Evolutionary conservation across 2,888 invertebrate species (phyloP).

Genomic region (Phorcus lineatus): DNA sequence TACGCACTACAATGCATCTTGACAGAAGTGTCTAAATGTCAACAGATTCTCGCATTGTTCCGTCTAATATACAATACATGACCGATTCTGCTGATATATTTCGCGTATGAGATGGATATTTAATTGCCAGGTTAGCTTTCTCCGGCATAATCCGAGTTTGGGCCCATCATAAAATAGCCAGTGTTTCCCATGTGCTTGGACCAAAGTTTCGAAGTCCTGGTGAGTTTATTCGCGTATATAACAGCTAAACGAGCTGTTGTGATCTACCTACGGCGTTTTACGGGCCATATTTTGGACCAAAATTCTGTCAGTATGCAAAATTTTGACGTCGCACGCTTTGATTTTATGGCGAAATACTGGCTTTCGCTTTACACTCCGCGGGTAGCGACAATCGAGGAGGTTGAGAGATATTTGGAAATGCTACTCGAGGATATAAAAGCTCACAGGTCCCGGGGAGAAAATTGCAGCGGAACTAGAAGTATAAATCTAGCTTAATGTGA

Average conservation of each 20-base stretch:
- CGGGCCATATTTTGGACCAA: neutral
- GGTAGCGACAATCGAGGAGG: neutral
- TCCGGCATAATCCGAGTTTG: too few relatives aligned
- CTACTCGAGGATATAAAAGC: neutral
- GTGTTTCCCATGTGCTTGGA: too few relatives aligned
- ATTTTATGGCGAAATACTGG: slow-evolving; percentile 1
- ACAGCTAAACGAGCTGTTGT: neutral
- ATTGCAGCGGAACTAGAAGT: neutral
- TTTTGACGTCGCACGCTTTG: slow-evolving; percentile 10
- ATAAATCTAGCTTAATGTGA: neutral
- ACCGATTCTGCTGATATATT: too few relatives aligned
- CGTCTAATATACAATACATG: too few relatives aligned
- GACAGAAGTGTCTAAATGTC: too few relatives aligned
- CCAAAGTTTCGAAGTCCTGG: neutral
- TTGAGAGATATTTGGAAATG: neutral
- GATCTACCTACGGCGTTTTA: neutral
- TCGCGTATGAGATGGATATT: too few relatives aligned
- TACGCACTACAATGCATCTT: too few relatives aligned
- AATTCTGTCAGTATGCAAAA: slow-evolving; percentile 7
- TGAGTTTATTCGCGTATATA: neutral
- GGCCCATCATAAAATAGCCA: too few relatives aligned
- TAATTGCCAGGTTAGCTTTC: too few relatives aligned
- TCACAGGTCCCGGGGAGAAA: neutral
- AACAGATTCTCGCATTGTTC: too few relatives aligned
- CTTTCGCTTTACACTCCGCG: neutral